These are phyloP conservation scores for Atethmia centrago DNA, from an alignment of 2,888 invertebrate species.

Conservation along the genomic window DNA sequence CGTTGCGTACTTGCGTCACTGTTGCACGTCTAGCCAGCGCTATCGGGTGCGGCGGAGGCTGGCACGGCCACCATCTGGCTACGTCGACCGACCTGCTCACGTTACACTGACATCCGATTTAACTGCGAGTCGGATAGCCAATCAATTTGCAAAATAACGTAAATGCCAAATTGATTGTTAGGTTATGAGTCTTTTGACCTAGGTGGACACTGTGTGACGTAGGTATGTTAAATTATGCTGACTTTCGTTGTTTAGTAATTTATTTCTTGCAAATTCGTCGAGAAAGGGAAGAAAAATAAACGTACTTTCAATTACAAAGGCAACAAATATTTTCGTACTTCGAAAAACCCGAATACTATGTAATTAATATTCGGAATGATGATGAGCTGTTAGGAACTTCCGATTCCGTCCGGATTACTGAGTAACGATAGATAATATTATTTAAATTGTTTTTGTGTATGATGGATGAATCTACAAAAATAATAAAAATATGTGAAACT, in stretches of 20 bases:
- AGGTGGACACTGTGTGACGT: background rate
- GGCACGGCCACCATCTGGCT: constrained; percentile 86
- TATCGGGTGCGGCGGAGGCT: constrained; percentile 77
- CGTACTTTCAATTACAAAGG: background rate
- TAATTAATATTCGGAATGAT: constrained; percentile 25
- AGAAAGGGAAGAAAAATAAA: background rate
- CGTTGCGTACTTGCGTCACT: constrained; percentile 56
- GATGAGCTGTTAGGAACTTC: constrained; percentile 41
- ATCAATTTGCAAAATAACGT: constrained; percentile 31
- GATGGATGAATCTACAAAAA: background rate
- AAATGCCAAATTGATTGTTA: constrained; percentile 2
- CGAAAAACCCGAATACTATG: constrained; percentile 28
- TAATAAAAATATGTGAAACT: background rate
- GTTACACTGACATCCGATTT: constrained; percentile 71
- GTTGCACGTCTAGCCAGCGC: constrained; percentile 71
- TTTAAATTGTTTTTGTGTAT: constrained; percentile 33
- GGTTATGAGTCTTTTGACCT: constrained; percentile 8
- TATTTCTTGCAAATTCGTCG: background rate
- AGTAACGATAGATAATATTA: constrained; percentile 30
- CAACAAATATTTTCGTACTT: constrained; percentile 19
- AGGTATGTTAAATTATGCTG: background rate
- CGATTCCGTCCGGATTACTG: constrained; percentile 28
- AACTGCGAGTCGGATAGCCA: constrained; percentile 57
- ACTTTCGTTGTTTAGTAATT: background rate
- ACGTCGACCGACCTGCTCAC: constrained; percentile 60